These are phyloP conservation scores for Drosophila orosa DNA, from an alignment of 1,140 invertebrate species.

Conservation along the genomic window DNA sequence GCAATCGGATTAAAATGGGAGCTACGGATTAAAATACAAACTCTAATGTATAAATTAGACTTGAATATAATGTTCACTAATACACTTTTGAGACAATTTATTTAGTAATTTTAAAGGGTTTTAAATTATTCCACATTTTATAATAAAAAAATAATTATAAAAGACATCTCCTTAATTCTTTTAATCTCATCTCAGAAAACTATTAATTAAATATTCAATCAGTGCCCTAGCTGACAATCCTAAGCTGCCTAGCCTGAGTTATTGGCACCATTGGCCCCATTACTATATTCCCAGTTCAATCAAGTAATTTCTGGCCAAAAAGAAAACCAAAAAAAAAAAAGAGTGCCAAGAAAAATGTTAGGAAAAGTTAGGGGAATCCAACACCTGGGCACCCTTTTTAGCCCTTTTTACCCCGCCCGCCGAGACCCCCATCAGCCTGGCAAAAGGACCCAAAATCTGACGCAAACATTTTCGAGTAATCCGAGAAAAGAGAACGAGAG, in stretches of 20 bases:
- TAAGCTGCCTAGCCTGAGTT: slow-evolving; percentile 8
- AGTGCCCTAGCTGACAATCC: slow-evolving; percentile 1
- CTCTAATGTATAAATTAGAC: background rate
- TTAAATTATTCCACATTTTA: background rate
- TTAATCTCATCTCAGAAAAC: background rate
- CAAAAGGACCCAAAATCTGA: slow-evolving; percentile 40
- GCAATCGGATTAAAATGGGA: slow-evolving; percentile 13
- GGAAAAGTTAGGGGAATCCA: slow-evolving; percentile 28
- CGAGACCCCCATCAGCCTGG: slow-evolving; percentile 12
- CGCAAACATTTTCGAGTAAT: slow-evolving; percentile 54
- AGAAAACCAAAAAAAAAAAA: background rate
- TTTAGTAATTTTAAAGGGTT: too few relatives aligned
- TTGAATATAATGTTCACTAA: background rate
- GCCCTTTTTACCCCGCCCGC: slow-evolving; percentile 7
- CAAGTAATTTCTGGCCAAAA: slow-evolving; percentile 37
- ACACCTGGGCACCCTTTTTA: slow-evolving; percentile 42
- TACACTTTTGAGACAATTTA: background rate
- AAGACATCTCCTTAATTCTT: too few relatives aligned
- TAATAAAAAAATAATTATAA: background rate
- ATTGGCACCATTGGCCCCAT: slow-evolving; percentile 34
- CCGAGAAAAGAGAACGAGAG: slow-evolving; percentile 18
- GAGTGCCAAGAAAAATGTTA: slow-evolving; percentile 34
- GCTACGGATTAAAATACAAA: background rate
- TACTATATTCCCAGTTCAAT: slow-evolving; percentile 48
- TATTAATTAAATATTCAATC: slow-evolving; percentile 37